Base-by-base conservation (phyloP, 1,140 invertebrate species). In the Drosophila subobscura region DNA sequence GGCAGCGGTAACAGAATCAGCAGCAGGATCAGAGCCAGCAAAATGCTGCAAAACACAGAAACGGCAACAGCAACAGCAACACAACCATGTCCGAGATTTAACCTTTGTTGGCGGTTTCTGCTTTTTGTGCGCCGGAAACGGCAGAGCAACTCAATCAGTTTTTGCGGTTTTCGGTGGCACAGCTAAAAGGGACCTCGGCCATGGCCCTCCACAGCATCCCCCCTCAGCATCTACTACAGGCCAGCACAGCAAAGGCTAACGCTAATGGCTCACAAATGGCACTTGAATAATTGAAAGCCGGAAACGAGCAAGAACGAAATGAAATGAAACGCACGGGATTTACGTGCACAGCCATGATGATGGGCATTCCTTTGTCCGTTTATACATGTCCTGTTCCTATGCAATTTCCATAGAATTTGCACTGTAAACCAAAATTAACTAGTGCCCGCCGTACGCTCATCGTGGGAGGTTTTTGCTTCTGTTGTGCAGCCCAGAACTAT, bases 261-360 rank as follows among this genome's bases (percentile, higher is more conserved):
- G 47, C 81, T 85, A 86, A 85, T 86, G 72, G 72, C 72, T 75
- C 72, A 68, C 72, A 76, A 76, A 76, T 76, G 77, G 73, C 57
- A 71, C 72, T 66, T 86, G 57, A 86, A 85, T 85, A 85, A 85
- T 85, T 81, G 58, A 85, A 73, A 51, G 72, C 72, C 72, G 72
- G 72, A 75, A 76, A 52, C 63, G 16, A 47, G 42, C 40, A 25
- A 53, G 53, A 58, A 58, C 23, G 45, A 64, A 33, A 59, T 33
- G 61, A 68, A 68, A 68, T 47, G 50, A 68, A 58, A 49, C 50
- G 41, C 20, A 51, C 49, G 49, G 41, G 41, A 67, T 51, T 73
- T 63, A 25, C 27, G 16, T 20, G 16, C 16, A 20, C 44, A 63
- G 67, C 20, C 56, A 25, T 53, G 52, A 37, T 53, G 52, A 37